Evolutionary conservation across 2,797 vertebrate species (phyloP).

Genomic region (Darevskia mixta): DNA sequence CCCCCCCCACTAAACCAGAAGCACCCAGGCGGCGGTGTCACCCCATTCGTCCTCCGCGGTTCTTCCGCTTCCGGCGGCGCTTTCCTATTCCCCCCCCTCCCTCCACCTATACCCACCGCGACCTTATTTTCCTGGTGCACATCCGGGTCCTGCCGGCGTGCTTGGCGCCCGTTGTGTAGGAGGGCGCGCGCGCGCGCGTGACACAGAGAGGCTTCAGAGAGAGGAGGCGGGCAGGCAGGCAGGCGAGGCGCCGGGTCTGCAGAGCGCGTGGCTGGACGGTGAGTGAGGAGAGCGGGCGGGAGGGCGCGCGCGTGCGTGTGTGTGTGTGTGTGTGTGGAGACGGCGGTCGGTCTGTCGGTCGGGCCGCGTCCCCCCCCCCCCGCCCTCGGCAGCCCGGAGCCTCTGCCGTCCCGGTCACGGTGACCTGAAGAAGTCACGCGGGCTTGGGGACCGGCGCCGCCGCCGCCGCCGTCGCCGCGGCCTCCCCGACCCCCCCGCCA

Average conservation of each 20-base stretch:
- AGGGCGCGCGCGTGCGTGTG: not conserved
- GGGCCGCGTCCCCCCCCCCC: not conserved
- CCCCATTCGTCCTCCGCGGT: not conserved
- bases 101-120: not conserved
- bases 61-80: not conserved
- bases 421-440: constrained; percentile 19
- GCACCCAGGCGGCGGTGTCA: not conserved
- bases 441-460: not conserved
- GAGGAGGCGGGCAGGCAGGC: not conserved
- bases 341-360: not conserved
- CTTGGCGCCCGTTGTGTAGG: not conserved
- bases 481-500: too few relatives aligned
- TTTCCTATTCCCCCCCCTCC: too few relatives aligned
- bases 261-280: constrained; percentile 26
- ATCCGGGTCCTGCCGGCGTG: constrained; percentile 35
- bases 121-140: not conserved
- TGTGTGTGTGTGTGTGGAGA: too few relatives aligned
- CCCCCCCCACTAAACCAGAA: not conserved
- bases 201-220: not conserved
- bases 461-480: fast-evolving
- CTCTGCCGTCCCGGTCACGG: not conserved
- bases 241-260: constrained; percentile 3
- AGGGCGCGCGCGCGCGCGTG: not conserved
- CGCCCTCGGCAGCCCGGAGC: too few relatives aligned
- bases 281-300: not conserved